A percentile compares a stretch with the other conserved stretches of the same genome.
Evolutionary conservation across 2,113 vertebrate species (phyloP).

Genomic region (Pterocles burchelli): DNA sequence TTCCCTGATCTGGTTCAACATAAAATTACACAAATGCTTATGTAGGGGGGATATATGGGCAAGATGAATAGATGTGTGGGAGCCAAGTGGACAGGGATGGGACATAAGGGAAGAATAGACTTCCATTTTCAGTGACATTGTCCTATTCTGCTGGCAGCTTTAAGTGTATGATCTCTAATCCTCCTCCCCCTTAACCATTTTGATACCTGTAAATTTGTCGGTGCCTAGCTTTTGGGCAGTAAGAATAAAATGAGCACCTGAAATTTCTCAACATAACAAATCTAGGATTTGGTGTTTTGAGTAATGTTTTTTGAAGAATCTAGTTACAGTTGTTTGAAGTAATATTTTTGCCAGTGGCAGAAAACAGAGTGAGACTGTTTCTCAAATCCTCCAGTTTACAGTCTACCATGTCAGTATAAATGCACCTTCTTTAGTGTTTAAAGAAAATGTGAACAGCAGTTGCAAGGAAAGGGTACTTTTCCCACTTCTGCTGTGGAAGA

Average conservation of each 20-base stretch:
- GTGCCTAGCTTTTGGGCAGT: neutral
- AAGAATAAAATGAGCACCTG: neutral
- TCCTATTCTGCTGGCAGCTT: neutral
- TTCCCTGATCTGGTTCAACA: neutral
- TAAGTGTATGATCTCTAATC: neutral
- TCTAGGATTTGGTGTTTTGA: neutral
- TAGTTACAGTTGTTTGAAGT: neutral
- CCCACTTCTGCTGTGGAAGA: neutral
- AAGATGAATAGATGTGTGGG: neutral
- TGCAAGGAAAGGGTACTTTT: neutral
- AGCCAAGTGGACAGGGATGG: neutral
- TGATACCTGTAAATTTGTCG: neutral
- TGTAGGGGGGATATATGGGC: neutral
- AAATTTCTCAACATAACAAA: neutral
- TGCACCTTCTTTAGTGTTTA: neutral
- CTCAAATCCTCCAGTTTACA: neutral
- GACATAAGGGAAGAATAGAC: neutral
- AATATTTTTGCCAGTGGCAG: neutral
- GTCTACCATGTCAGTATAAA: neutral
- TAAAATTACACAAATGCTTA: neutral
- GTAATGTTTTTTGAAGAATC: neutral
- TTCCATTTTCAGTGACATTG: neutral
- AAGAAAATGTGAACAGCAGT: neutral
- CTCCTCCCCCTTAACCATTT: neutral
- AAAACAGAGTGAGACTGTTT: neutral